These are phyloP conservation scores for Chionomys nivalis DNA, from an alignment of 2,113 vertebrate species.

Conservation along the genomic window DNA sequence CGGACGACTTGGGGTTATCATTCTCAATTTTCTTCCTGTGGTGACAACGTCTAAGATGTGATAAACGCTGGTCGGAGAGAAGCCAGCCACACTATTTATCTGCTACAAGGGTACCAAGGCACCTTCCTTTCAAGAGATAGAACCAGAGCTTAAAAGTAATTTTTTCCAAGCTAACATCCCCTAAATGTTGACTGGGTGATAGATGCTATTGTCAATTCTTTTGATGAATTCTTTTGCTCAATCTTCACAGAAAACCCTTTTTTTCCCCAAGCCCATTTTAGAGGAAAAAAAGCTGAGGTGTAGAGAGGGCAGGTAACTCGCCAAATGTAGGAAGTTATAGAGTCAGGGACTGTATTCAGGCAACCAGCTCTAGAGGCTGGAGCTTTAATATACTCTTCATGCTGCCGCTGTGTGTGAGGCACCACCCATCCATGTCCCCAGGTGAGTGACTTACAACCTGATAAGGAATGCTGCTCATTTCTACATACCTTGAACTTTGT, in stretches of 20 bases:
- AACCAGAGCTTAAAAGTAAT: background rate
- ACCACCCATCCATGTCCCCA: rapidly evolving
- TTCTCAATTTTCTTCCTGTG: constrained; percentile 60
- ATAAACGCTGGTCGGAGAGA: constrained; percentile 40
- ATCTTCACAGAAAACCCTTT: background rate
- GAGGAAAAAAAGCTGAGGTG: constrained; percentile 3
- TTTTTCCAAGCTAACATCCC: background rate
- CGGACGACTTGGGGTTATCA: constrained; percentile 40
- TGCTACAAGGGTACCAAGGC: constrained; percentile 8
- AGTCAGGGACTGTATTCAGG: background rate
- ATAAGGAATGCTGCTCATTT: background rate
- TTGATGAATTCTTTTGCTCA: background rate
- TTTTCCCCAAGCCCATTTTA: background rate
- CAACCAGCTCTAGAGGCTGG: background rate
- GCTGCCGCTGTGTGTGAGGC: background rate
- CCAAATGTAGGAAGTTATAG: background rate
- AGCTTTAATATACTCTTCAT: background rate
- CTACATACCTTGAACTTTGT: background rate
- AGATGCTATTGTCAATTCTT: background rate
- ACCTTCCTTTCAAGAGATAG: constrained; percentile 50
- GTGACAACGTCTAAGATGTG: constrained; percentile 59
- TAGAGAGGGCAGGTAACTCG: background rate
- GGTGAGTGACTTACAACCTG: background rate
- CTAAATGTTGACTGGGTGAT: background rate
- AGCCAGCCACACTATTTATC: constrained; percentile 43